Percentiles rank a stretch among this genome's conserved stretches.
These are phyloP conservation scores for Poeciliopsis turrubarensis DNA, from an alignment of 2,113 vertebrate genomes.

Conservation along the genomic window DNA sequence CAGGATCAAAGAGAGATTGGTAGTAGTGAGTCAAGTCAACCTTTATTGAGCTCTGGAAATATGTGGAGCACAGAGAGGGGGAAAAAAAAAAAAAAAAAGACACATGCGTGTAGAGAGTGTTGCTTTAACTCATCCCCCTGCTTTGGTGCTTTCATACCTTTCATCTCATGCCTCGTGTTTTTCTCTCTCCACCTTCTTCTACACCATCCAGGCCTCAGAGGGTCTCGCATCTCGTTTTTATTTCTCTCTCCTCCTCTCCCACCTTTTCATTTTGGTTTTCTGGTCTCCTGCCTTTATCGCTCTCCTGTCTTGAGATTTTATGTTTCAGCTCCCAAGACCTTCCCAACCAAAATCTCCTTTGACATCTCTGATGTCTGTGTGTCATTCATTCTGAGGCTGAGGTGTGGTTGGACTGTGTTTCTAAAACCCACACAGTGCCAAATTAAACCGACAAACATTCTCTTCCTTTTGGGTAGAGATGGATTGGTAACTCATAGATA, in stretches of 20 bases:
- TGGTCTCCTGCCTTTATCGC: constrained; percentile 38
- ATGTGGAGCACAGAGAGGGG: constrained; percentile 39
- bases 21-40: constrained; percentile 64
- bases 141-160: constrained; percentile 54
- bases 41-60: constrained; percentile 57
- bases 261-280: constrained; percentile 43
- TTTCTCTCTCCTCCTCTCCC: constrained; percentile 34
- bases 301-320: constrained; percentile 23
- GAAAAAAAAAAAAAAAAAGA: neutral
- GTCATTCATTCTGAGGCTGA: constrained; percentile 26
- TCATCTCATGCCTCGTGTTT: constrained; percentile 43
- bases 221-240: constrained; percentile 38
- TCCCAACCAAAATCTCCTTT: constrained; percentile 29
- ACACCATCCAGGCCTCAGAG: constrained; percentile 21
- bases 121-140: constrained; percentile 55
- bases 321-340: constrained; percentile 17
- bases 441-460: constrained; percentile 3
- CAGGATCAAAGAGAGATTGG: constrained; percentile 67
- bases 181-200: constrained; percentile 27
- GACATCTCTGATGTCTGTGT: constrained; percentile 23
- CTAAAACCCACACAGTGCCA: constrained; percentile 9
- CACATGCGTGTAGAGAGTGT: constrained; percentile 48
- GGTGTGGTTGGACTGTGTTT: constrained; percentile 16
- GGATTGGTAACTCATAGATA: neutral
- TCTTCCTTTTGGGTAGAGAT: neutral